Percentiles rank a stretch among this genome's conserved stretches.
These are phyloP conservation scores for Plemyria rubiginata DNA, from an alignment of 2,888 invertebrate species.

Conservation along the genomic window DNA sequence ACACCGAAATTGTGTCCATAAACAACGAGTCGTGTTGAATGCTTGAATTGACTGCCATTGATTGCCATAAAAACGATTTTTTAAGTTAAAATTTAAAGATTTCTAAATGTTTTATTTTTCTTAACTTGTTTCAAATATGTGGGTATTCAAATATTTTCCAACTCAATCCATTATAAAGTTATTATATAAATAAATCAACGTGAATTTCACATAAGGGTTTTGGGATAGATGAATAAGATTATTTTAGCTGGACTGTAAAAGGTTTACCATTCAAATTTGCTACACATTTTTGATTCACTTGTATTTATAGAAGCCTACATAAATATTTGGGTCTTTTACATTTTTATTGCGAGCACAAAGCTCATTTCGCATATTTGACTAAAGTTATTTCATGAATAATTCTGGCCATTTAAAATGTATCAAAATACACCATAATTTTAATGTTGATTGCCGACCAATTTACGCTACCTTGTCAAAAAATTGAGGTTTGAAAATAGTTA, in stretches of 20 bases:
- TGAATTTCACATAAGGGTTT: too few relatives aligned
- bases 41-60: too few relatives aligned
- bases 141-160: too few relatives aligned
- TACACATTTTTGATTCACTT: slow-evolving; percentile 33
- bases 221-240: background rate
- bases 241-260: background rate
- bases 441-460: slow-evolving; percentile 14
- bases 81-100: too few relatives aligned
- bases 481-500: too few relatives aligned
- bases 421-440: slow-evolving; percentile 26
- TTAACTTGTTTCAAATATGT: too few relatives aligned
- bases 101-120: too few relatives aligned
- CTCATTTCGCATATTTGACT: slow-evolving; percentile 46
- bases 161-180: too few relatives aligned
- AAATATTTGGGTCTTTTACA: slow-evolving; percentile 46
- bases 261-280: slow-evolving; percentile 22
- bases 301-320: slow-evolving; percentile 43
- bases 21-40: too few relatives aligned
- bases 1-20: too few relatives aligned
- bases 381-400: slow-evolving; percentile 44
- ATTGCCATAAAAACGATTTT: too few relatives aligned
- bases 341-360: slow-evolving; percentile 46
- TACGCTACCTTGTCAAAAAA: background rate
- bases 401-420: slow-evolving; percentile 37
- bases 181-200: too few relatives aligned